Percentiles rank a stretch among this genome's conserved stretches.
phyloP scores from a whole-genome alignment of 2,888 invertebrate genomes.

The Caenorhabditis sinica region DNA sequence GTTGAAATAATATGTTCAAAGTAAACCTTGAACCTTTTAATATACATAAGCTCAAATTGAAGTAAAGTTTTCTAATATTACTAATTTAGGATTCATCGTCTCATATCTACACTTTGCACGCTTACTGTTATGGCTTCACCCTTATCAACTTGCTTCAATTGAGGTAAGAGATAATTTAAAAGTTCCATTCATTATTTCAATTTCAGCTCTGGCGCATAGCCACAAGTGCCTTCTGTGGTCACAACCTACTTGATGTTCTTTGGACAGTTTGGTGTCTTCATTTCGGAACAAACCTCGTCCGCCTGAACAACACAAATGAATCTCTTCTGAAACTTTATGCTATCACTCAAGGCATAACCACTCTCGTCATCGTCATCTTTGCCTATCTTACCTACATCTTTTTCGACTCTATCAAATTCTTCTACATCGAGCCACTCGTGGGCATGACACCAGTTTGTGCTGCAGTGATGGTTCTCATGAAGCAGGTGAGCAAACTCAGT shows the following conservation, averaged over 20 bases:
- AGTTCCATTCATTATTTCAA: background rate
- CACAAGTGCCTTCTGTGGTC: conserved; percentile 79
- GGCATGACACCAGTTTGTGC: conserved; percentile 72
- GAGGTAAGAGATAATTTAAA: conserved; percentile 46
- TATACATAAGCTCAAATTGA: too few species aligned
- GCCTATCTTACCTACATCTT: conserved; percentile 64
- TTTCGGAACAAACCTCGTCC: conserved; percentile 69
- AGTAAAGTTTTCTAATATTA: background rate
- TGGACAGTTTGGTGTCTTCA: conserved; percentile 75
- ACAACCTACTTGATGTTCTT: conserved; percentile 76
- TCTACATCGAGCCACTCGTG: conserved; percentile 70
- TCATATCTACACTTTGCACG: conserved; percentile 63
- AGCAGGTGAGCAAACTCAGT: conserved; percentile 78
- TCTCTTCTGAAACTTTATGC: conserved; percentile 70
- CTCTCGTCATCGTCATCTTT: conserved; percentile 60
- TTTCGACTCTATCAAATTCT: conserved; percentile 61
- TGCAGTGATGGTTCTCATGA: conserved; percentile 80
- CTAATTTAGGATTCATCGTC: conserved; percentile 60
- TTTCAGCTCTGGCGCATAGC: conserved; percentile 76
- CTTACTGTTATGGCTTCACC: conserved; percentile 69
- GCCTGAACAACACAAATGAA: conserved; percentile 70
- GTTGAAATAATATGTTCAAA: too few species aligned
- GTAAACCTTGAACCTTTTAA: too few species aligned
- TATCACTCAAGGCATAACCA: conserved; percentile 72
- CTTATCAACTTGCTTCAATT: conserved; percentile 69